Evolutionary conservation across 2,113 vertebrate genomes (phyloP).

Genomic region (Accipiter virgatus): DNA sequence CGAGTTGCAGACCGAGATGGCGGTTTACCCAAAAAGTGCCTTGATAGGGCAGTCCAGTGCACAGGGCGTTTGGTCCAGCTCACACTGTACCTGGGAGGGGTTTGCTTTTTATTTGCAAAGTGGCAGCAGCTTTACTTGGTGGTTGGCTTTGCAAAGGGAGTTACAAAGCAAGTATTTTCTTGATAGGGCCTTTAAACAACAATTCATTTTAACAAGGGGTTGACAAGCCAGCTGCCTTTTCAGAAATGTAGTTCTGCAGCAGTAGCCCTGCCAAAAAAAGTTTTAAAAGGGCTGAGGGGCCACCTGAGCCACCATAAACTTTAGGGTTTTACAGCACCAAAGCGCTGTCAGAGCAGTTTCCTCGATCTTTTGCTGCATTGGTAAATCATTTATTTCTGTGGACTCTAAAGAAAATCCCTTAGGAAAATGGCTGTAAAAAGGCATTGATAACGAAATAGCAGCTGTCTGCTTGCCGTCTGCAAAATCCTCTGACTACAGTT

Average conservation of each 20-base stretch:
- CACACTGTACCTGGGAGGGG: not conserved
- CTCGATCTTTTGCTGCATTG: constrained; percentile 34
- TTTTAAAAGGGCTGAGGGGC: constrained; percentile 58
- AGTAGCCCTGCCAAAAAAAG: constrained; percentile 39
- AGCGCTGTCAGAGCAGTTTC: not conserved
- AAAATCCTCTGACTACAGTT: not conserved
- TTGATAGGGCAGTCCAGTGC: not conserved
- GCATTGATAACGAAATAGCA: not conserved
- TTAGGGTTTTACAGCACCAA: constrained; percentile 20
- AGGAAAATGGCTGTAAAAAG: not conserved
- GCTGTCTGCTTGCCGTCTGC: not conserved
- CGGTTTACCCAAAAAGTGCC: not conserved
- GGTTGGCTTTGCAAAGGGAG: not conserved
- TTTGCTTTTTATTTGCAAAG: not conserved
- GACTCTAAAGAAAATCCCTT: not conserved
- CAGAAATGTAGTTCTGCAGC: constrained; percentile 15
- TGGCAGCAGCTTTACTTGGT: not conserved
- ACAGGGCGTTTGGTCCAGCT: not conserved
- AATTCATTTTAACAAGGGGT: constrained; percentile 56
- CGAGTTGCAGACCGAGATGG: rapidly evolving
- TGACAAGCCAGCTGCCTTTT: constrained; percentile 26
- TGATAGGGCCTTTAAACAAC: constrained; percentile 52
- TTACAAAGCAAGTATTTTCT: constrained; percentile 31
- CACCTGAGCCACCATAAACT: constrained; percentile 58
- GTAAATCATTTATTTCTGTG: constrained; percentile 54